Evolutionary conservation across 2,888 invertebrate species (phyloP).

Genomic region (Lomographa bimaculata): DNA sequence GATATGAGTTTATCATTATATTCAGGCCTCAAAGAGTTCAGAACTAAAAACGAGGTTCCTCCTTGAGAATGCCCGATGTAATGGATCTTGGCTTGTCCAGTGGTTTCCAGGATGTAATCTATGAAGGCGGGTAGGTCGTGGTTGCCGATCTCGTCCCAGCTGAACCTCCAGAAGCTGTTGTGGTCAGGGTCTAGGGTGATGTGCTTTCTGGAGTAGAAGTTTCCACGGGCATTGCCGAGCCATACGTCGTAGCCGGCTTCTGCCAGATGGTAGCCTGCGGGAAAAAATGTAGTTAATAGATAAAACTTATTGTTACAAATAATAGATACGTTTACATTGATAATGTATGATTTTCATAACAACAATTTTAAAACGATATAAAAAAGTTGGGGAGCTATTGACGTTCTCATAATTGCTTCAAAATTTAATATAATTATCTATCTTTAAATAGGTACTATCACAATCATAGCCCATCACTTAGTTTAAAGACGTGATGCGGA

Average conservation of each 20-base stretch:
- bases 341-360: no score
- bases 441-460: no score
- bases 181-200: slow-evolving; percentile 48
- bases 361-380: no score
- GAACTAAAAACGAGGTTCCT: slow-evolving; percentile 59
- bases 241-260: slow-evolving; percentile 39
- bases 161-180: slow-evolving; percentile 59
- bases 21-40: slow-evolving; percentile 59
- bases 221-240: slow-evolving; percentile 36
- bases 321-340: no score
- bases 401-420: no score
- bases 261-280: slow-evolving; percentile 42
- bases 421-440: no score
- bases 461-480: no score
- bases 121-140: slow-evolving; percentile 53
- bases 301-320: no score
- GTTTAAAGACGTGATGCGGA: no score
- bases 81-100: slow-evolving; percentile 48
- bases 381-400: no score
- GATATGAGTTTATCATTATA: slow-evolving; percentile 59
- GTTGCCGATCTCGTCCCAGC: slow-evolving; percentile 64
- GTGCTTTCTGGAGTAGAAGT: slow-evolving; percentile 76
- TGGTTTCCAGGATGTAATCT: slow-evolving; percentile 46
- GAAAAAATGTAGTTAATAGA: no score
- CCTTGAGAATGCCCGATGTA: slow-evolving; percentile 71